A percentile compares a stretch with the other conserved stretches of the same genome.
Conservation (phyloP, 2,888 invertebrate species). For the Drosophila subsilvestris region DNA sequence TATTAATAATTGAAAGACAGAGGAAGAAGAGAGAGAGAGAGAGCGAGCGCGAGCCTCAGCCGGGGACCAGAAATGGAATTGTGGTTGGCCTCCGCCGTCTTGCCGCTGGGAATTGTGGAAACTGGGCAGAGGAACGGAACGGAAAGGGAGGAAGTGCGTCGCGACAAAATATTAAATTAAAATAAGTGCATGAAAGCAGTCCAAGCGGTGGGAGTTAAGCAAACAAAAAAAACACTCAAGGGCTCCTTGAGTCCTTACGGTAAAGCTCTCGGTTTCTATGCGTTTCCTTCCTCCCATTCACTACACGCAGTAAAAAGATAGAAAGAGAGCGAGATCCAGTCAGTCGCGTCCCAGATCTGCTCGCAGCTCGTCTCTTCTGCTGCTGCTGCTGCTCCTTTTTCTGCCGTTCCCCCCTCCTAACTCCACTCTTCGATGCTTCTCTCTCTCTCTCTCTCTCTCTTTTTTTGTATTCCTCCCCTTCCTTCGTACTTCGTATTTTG, state of each 20-base stretch:
- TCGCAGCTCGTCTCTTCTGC: not conserved
- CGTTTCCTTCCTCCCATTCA: not conserved
- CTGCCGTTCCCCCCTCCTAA: not conserved
- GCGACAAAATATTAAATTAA: slow-evolving; percentile 70
- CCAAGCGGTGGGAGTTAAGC: not conserved
- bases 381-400: not conserved
- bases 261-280: not conserved
- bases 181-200: slow-evolving; percentile 67
- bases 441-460: slow-evolving; percentile 7
- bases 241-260: not conserved
- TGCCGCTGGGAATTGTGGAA: slow-evolving; percentile 6
- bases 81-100: slow-evolving; percentile 2
- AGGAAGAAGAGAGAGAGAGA: slow-evolving; percentile 19
- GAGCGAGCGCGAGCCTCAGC: not conserved
- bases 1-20: slow-evolving; percentile 77
- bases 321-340: not conserved
- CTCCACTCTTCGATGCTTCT: not conserved
- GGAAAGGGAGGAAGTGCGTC: slow-evolving; percentile 68
- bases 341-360: not conserved
- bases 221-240: not conserved
- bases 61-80: not conserved
- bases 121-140: not conserved
- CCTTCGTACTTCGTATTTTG: slow-evolving; percentile 46
- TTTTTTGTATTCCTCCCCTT: slow-evolving; percentile 22
- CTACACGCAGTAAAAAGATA: not conserved